These are phyloP conservation scores for Andrena marginata DNA, from an alignment of 2,888 invertebrate species.

Conservation along the genomic window DNA sequence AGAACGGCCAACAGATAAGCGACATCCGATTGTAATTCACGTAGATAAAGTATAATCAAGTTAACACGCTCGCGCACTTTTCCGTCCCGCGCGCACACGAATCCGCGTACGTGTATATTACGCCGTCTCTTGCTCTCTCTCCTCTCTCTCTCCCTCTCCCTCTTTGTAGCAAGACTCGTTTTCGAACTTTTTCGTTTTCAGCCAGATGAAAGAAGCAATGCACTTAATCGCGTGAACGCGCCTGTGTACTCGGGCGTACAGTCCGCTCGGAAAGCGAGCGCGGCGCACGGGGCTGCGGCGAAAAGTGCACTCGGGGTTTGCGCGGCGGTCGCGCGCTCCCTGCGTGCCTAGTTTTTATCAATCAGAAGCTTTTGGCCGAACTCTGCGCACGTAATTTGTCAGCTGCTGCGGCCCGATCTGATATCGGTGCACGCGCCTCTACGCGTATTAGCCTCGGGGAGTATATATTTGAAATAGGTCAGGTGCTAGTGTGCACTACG, in stretches of 20 bases:
- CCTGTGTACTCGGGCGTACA: conserved; percentile 45
- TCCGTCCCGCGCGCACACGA: conserved; percentile 28
- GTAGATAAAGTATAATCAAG: conserved; percentile 64
- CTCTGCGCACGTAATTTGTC: neutral
- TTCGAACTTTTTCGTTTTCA: conserved; percentile 51
- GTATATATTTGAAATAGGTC: too few species aligned
- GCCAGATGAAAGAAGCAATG: conserved; percentile 62
- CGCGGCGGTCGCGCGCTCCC: neutral
- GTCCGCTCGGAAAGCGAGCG: conserved; percentile 41
- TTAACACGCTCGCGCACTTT: conserved; percentile 56
- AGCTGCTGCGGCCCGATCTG: neutral
- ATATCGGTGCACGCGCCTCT: too few species aligned
- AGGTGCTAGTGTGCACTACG: too few species aligned
- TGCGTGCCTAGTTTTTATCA: neutral
- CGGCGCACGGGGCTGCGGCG: neutral
- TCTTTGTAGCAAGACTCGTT: conserved; percentile 44
- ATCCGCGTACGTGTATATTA: neutral
- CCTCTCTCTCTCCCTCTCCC: neutral
- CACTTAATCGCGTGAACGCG: conserved; percentile 51
- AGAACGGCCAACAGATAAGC: conserved; percentile 53
- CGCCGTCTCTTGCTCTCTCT: conserved; percentile 1
- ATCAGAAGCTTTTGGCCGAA: neutral
- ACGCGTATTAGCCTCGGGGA: too few species aligned
- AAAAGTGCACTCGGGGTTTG: conserved; percentile 28
- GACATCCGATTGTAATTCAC: conserved; percentile 52